phyloP scores from a whole-genome alignment of 2,888 invertebrate species.

The Tiphia femorata region DNA sequence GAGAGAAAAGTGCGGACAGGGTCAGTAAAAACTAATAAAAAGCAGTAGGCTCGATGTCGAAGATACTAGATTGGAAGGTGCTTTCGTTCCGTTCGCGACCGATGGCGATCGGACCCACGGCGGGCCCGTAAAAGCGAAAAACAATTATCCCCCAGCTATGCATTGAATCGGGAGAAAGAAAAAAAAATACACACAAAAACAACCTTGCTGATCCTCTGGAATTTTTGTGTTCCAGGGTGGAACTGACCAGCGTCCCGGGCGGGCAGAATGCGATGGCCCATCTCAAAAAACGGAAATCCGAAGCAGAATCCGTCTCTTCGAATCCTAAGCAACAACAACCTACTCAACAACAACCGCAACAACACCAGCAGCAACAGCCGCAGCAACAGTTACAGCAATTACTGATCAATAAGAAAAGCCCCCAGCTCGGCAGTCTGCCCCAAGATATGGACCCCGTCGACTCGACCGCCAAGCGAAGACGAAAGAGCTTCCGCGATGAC shows the following conservation, averaged over 20 bases:
- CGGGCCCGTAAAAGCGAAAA: too few relatives aligned
- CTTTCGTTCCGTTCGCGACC: constrained; percentile 2
- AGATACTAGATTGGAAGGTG: neutral
- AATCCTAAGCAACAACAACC: constrained; percentile 57
- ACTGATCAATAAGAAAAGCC: constrained; percentile 60
- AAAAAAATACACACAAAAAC: too few relatives aligned
- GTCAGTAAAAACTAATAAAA: constrained; percentile 26
- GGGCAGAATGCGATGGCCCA: constrained; percentile 75
- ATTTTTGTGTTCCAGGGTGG: constrained; percentile 70
- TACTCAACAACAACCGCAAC: constrained; percentile 38
- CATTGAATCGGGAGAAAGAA: neutral
- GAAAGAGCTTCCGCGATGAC: constrained; percentile 69
- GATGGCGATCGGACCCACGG: constrained; percentile 7
- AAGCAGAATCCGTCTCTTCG: constrained; percentile 70
- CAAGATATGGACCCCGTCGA: constrained; percentile 71
- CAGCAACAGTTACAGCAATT: constrained; percentile 36
- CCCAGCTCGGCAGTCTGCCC: constrained; percentile 65
- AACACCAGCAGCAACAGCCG: constrained; percentile 20
- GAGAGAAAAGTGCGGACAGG: constrained; percentile 12
- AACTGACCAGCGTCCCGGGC: constrained; percentile 71
- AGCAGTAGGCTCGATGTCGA: neutral
- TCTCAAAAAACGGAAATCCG: constrained; percentile 80
- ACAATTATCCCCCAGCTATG: too few relatives aligned
- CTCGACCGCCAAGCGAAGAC: constrained; percentile 69
- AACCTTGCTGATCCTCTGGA: constrained; percentile 64